Evolutionary conservation across 2,797 vertebrate species (phyloP).

Genomic region (Tragopan temminckii): DNA sequence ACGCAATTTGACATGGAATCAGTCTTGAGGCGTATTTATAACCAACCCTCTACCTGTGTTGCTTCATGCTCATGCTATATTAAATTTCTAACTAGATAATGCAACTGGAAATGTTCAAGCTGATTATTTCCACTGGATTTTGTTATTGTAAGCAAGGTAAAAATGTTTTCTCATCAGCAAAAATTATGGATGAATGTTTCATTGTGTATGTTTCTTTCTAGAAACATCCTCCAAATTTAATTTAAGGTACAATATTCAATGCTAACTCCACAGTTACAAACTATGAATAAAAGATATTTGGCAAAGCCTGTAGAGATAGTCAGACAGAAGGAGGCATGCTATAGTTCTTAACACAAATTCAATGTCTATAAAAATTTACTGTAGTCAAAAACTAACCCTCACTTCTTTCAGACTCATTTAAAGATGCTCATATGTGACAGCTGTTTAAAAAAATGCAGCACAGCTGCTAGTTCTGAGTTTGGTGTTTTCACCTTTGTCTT

Average conservation of each 20-base stretch:
- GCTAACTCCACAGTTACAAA: not conserved
- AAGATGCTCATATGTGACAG: not conserved
- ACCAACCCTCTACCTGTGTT: not conserved
- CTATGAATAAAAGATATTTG: not conserved
- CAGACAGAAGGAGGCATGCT: not conserved
- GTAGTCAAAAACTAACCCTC: fast-evolving
- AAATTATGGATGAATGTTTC: not conserved
- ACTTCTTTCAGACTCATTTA: not conserved
- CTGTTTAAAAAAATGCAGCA: not conserved
- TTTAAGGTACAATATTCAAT: not conserved
- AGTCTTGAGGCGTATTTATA: not conserved
- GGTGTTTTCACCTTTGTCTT: not conserved
- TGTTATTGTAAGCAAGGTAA: not conserved
- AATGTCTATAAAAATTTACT: not conserved
- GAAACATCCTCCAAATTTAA: not conserved
- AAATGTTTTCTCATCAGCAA: not conserved
- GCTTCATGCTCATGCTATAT: not conserved
- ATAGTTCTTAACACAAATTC: not conserved
- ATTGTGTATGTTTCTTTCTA: not conserved
- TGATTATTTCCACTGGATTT: not conserved
- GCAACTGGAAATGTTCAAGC: not conserved
- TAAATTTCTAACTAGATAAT: not conserved
- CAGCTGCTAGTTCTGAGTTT: not conserved
- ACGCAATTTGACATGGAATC: fast-evolving
- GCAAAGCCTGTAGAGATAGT: not conserved